Percentiles rank a stretch among this genome's conserved stretches.
These are phyloP conservation scores for Atlantisia rogersi DNA, from an alignment of 2,113 vertebrate genomes.

Conservation along the genomic window DNA sequence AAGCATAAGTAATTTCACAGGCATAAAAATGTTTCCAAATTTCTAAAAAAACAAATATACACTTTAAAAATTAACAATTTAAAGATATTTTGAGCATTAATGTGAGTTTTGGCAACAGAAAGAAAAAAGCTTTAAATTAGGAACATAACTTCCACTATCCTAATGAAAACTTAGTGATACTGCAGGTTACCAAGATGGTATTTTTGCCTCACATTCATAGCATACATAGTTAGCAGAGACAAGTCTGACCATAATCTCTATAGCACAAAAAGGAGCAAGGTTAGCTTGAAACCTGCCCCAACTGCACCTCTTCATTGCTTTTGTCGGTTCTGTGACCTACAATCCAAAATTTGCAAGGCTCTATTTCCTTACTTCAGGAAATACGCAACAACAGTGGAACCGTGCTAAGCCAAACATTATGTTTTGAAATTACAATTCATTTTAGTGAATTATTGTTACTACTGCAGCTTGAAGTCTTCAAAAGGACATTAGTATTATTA, in stretches of 20 bases:
- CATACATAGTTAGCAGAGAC: not conserved
- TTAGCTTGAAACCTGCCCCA: not conserved
- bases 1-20: not conserved
- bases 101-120: not conserved
- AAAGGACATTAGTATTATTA: not conserved
- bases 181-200: not conserved
- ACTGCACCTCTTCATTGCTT: not conserved
- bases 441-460: not conserved
- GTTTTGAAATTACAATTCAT: not conserved
- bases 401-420: not conserved
- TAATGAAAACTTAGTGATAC: not conserved
- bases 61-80: not conserved
- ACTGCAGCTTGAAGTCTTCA: not conserved
- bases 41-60: not conserved
- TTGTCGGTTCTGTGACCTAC: not conserved
- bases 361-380: not conserved
- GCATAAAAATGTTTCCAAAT: not conserved
- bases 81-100: not conserved
- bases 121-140: not conserved
- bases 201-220: not conserved
- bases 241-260: not conserved
- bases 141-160: not conserved
- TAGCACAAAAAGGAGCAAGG: not conserved
- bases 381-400: not conserved
- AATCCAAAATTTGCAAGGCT: not conserved